Base-by-base conservation (phyloP, 2,888 invertebrate genomes). In the Auanema sp. region DNA sequence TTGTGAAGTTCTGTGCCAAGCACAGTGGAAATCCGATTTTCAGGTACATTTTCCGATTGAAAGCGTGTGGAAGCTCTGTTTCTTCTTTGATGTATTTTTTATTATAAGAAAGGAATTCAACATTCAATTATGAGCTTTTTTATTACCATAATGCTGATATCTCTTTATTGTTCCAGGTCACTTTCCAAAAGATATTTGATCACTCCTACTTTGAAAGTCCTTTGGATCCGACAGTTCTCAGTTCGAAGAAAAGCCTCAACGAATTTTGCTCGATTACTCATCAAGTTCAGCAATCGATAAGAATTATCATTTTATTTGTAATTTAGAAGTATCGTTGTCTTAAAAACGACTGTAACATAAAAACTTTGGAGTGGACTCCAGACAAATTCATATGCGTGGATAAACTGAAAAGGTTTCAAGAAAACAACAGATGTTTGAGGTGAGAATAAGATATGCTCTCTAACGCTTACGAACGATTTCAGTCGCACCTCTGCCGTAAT, bases 1-100 rank as follows among this genome's bases (percentile, higher is more conserved):
- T 10, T 72, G 72, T 47, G 68, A 68, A 50, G 53, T 72, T 3
- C 64, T 70, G 2, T 72, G 72, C 57, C 68, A 72, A 50, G 72
- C 57, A 47, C 72, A 72, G 41, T 72, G 72, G 72, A 72, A 72
- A 43, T 68, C 61, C 42, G 72, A 72, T 56, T 72, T 70, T 47
- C 66, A 70, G 57, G 72, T 70, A n/a, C 65, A 60, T 50, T 43
- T n/a, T n/a, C n/a, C n/a, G n/a, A n/a, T n/a, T n/a, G n/a, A n/a
- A n/a, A n/a, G n/a, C n/a, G 33, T 33, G 33, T 33, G 33, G 8
- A 33, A 5, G 4, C 4, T 33, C 8, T 33, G 33, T 33, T 33
- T 33, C 33, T 33, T 33, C 4, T 33, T 33, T 33, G 3, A 33
- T 33, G 8, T 33, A 8, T 33, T 33, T 33, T 33, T 33, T 33